These are phyloP conservation scores for Bos taurus DNA, from an alignment of 2,113 vertebrate genomes.

Conservation along the genomic window DNA sequence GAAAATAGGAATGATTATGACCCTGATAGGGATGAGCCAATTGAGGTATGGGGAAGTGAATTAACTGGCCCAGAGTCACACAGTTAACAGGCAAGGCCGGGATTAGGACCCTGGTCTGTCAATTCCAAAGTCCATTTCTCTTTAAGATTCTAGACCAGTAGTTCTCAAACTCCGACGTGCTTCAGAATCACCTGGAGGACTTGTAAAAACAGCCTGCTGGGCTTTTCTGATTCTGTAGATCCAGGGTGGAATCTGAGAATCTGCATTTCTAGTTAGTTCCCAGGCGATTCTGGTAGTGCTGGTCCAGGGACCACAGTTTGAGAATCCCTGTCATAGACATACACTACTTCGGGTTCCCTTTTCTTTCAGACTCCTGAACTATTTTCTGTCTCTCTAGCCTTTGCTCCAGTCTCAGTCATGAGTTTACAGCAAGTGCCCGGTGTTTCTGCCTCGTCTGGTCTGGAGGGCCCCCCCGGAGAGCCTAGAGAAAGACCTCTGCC, in stretches of 20 bases:
- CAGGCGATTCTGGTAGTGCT: neutral
- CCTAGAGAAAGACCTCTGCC: constrained; percentile 31
- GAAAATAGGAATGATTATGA: neutral
- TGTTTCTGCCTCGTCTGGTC: accelerated
- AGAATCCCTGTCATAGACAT: neutral
- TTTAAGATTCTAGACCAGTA: neutral
- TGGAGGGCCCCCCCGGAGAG: accelerated
- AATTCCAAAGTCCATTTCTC: neutral
- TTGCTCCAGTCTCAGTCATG: neutral
- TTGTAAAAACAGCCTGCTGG: neutral
- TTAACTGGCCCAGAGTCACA: neutral
- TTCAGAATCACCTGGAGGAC: neutral
- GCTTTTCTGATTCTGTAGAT: neutral
- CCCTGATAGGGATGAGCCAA: neutral
- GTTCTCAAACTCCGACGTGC: neutral
- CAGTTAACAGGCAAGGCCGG: neutral
- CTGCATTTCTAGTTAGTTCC: neutral
- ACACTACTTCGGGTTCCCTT: neutral
- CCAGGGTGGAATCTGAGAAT: neutral
- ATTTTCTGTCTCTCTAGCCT: neutral
- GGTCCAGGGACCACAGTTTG: neutral
- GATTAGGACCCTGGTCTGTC: neutral
- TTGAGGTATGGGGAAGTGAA: neutral
- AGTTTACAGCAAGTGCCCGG: accelerated
- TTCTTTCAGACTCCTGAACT: neutral